These are phyloP conservation scores for Bugula neritina DNA, from an alignment of 2,888 invertebrate genomes.

Conservation along the genomic window DNA sequence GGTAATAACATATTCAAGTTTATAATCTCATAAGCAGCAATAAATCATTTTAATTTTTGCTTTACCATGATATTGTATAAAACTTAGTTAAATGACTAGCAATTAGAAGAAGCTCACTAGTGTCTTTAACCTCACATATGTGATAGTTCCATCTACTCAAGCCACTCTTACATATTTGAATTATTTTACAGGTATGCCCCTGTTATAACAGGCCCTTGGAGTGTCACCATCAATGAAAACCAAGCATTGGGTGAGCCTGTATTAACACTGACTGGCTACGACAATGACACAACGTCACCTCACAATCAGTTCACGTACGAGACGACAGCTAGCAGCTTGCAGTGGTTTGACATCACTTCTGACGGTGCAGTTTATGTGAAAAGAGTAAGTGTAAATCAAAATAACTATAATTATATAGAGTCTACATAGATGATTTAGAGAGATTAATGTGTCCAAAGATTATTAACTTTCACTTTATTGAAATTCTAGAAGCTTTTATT, in stretches of 20 bases:
- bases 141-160: no score
- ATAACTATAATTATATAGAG: neutral
- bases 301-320: neutral
- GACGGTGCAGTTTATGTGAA: slow-evolving; percentile 15
- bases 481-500: no score
- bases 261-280: neutral
- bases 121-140: no score
- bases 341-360: slow-evolving; percentile 20
- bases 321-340: neutral
- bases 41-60: no score
- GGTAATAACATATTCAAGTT: no score
- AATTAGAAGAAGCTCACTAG: no score
- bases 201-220: neutral
- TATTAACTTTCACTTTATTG: neutral
- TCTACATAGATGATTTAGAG: neutral
- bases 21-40: no score
- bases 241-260: slow-evolving; percentile 4
- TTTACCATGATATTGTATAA: no score
- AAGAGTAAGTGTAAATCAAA: neutral
- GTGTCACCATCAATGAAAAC: slow-evolving; percentile 11
- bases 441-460: neutral
- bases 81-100: no score
- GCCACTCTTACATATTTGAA: no score
- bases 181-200: slow-evolving; percentile 16
- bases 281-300: slow-evolving; percentile 1